A percentile compares a stretch with the other conserved stretches of the same genome.
These are phyloP conservation scores for Uloborus plumipes DNA, from an alignment of 2,888 invertebrate species.

Conservation along the genomic window DNA sequence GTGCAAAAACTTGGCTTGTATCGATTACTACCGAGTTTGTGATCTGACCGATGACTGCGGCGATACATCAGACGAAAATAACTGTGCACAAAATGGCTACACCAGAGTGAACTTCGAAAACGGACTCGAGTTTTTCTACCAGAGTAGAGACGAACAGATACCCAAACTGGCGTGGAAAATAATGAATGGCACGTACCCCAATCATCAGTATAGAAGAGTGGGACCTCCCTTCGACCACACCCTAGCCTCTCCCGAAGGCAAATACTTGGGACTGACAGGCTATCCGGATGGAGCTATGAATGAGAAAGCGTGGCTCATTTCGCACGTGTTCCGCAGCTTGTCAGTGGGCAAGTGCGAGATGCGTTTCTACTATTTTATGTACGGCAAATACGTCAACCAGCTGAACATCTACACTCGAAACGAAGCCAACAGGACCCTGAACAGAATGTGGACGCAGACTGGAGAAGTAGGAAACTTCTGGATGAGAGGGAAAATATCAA, in stretches of 20 bases:
- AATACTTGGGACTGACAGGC: conserved; percentile 42
- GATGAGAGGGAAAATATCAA: conserved; percentile 35
- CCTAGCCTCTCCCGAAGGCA: conserved; percentile 33
- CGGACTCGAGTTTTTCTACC: conserved; percentile 32
- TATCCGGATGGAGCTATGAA: conserved; percentile 5
- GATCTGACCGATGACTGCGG: conserved; percentile 65
- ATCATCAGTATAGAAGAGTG: conserved; percentile 6
- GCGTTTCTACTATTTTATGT: conserved; percentile 66
- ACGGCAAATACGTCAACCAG: conserved; percentile 47
- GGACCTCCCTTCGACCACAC: conserved; percentile 66
- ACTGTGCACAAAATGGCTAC: conserved; percentile 24
- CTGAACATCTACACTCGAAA: conserved; percentile 37
- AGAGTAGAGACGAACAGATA: neutral
- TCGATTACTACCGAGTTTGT: conserved; percentile 46
- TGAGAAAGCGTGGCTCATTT: conserved; percentile 60
- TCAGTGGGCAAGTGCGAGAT: conserved; percentile 34
- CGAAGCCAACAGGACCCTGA: neutral
- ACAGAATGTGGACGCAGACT: conserved; percentile 20
- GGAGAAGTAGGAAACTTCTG: conserved; percentile 60
- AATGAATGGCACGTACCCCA: conserved; percentile 16
- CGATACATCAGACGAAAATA: conserved; percentile 62
- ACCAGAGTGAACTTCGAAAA: conserved; percentile 44
- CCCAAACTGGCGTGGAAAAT: conserved; percentile 49
- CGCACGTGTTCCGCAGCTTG: conserved; percentile 29
- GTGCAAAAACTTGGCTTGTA: conserved; percentile 46